Percentiles rank a stretch among this genome's conserved stretches.
Conservation (phyloP, 2,797 vertebrate species). For the Synaphobranchus kaupii region DNA sequence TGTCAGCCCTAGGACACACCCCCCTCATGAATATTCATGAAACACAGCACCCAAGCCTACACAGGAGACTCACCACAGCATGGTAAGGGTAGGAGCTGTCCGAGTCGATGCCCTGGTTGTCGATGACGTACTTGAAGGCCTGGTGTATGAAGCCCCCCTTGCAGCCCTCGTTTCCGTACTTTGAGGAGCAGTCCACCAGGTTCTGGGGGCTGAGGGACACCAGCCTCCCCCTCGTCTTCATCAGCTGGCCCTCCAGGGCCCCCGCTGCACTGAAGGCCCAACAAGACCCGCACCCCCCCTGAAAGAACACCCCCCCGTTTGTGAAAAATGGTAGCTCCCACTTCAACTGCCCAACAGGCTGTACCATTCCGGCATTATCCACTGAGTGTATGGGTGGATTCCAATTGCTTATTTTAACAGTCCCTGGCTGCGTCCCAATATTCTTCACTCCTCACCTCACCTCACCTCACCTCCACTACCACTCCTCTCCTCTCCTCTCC, state of each 20-base stretch:
- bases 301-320: not conserved
- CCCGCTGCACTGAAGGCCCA: constrained; percentile 70
- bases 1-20: too few species aligned
- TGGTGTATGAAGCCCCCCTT: constrained; percentile 57
- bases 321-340: not conserved
- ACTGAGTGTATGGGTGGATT: too few species aligned
- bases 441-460: too few species aligned
- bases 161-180: constrained; percentile 60
- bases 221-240: constrained; percentile 56
- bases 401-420: too few species aligned
- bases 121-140: constrained; percentile 60
- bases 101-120: constrained; percentile 60
- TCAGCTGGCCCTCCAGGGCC: constrained; percentile 65
- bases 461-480: too few species aligned
- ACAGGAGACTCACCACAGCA: constrained; percentile 39
- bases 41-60: not conserved
- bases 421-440: too few species aligned
- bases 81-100: constrained; percentile 59
- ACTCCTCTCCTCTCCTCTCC: too few species aligned
- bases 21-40: too few species aligned
- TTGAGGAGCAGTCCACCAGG: constrained; percentile 63
- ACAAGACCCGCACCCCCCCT: constrained; percentile 65
- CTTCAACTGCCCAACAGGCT: too few species aligned
- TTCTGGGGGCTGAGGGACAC: constrained; percentile 66
- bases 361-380: too few species aligned